phyloP scores from a whole-genome alignment of 2,113 vertebrate species.

The Elanus axillaris region DNA sequence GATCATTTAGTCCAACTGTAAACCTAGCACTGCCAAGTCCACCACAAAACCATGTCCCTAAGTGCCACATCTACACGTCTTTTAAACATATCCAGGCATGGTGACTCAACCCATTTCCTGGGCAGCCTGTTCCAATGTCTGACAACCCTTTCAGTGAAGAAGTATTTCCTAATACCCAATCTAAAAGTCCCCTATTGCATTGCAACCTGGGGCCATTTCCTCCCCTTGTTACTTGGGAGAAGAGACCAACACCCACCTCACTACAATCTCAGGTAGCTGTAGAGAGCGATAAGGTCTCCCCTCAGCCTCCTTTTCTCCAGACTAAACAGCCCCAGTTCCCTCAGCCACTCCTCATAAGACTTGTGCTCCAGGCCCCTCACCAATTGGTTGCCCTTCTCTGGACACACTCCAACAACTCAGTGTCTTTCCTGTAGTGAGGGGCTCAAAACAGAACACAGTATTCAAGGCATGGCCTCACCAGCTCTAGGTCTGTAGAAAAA shows the following conservation, averaged over 20 bases:
- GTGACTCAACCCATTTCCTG: neutral
- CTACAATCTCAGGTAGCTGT: neutral
- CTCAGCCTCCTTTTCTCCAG: neutral
- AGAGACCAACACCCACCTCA: fast-evolving
- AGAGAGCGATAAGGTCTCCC: too few relatives aligned
- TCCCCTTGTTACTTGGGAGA: neutral
- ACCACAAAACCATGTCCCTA: neutral
- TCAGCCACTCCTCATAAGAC: neutral
- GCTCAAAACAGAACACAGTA: neutral
- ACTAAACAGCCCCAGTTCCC: neutral
- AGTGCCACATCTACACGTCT: fast-evolving
- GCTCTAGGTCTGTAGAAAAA: neutral
- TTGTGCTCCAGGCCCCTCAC: neutral
- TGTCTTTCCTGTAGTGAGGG: neutral
- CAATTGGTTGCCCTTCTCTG: neutral
- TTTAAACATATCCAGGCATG: neutral
- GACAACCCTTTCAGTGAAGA: neutral
- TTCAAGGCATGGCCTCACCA: neutral
- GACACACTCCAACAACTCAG: fast-evolving
- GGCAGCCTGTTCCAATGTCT: neutral
- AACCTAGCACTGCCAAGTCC: neutral
- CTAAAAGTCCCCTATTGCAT: neutral
- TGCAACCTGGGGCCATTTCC: neutral
- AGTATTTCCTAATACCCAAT: neutral
- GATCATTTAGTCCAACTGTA: too few relatives aligned